phyloP scores from a whole-genome alignment of 2,888 invertebrate species.

The Eulithis prunata region DNA sequence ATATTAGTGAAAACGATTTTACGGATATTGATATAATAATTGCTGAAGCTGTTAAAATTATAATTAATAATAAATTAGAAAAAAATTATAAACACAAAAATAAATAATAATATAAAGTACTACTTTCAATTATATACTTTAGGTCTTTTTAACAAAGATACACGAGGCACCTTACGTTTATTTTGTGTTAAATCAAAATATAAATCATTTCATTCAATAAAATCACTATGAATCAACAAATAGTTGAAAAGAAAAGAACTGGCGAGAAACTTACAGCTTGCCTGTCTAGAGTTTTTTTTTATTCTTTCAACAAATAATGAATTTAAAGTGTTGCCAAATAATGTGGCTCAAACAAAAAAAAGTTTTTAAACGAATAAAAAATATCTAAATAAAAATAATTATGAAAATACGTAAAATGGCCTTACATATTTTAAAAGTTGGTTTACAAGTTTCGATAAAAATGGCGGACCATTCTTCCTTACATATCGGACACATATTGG shows the following conservation, averaged over 20 bases:
- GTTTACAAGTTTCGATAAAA: constrained; percentile 7
- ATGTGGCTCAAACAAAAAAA: no score
- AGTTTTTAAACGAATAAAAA: background rate
- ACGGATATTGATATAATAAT: constrained; percentile 47
- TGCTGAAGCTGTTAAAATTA: constrained; percentile 45
- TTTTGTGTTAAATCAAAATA: no score
- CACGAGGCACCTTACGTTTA: no score
- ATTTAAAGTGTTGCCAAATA: no score
- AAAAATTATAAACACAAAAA: background rate
- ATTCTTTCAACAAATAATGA: no score
- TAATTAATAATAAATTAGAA: constrained; percentile 40
- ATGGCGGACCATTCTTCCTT: constrained; percentile 18
- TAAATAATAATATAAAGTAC: constrained; percentile 3
- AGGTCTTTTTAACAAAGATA: no score
- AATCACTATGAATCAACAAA: no score
- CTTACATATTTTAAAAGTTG: constrained; percentile 30
- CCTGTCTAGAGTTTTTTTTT: no score
- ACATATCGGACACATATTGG: constrained; percentile 29
- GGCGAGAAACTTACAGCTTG: no score
- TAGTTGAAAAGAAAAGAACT: no score
- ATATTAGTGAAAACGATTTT: constrained; percentile 31
- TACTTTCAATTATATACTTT: no score
- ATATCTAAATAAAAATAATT: constrained; percentile 21
- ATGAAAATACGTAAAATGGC: constrained; percentile 41
- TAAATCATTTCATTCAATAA: no score